Percentiles rank a stretch among this genome's conserved stretches.
Conservation (phyloP, 2,888 invertebrate genomes). For the Aricia artaxerxes region DNA sequence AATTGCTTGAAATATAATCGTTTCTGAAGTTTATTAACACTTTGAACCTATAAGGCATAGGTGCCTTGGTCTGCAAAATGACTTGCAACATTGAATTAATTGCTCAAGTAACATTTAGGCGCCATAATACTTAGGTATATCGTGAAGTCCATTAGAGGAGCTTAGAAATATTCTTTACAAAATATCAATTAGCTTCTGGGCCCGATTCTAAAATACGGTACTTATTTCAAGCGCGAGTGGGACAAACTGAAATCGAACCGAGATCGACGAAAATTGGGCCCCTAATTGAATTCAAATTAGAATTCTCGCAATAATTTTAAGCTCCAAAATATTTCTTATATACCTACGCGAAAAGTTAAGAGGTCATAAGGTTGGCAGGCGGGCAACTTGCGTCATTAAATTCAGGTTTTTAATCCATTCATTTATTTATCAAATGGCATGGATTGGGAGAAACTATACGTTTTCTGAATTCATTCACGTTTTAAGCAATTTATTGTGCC, state of each 20-base stretch:
- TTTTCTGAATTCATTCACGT: background rate
- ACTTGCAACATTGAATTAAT: background rate
- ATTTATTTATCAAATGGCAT: background rate
- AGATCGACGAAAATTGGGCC: background rate
- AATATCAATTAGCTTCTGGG: too few species aligned
- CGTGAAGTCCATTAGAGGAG: background rate
- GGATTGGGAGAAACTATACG: background rate
- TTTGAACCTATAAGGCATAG: conserved; percentile 1
- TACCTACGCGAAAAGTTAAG: background rate
- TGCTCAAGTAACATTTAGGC: conserved; percentile 9
- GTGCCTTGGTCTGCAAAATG: background rate
- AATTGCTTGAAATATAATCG: background rate
- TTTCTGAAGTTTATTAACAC: background rate
- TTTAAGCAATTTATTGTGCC: background rate
- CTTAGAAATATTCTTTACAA: background rate
- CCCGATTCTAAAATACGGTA: too few species aligned
- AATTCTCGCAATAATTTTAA: too few species aligned
- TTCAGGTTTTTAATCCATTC: background rate
- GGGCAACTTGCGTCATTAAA: background rate
- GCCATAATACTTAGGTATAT: background rate
- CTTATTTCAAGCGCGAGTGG: too few species aligned
- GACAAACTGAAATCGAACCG: background rate
- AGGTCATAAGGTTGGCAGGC: background rate
- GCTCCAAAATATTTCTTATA: background rate
- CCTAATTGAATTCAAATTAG: too few species aligned